phyloP scores from a whole-genome alignment of 2,797 vertebrate genomes.

The Botia almorhae region DNA sequence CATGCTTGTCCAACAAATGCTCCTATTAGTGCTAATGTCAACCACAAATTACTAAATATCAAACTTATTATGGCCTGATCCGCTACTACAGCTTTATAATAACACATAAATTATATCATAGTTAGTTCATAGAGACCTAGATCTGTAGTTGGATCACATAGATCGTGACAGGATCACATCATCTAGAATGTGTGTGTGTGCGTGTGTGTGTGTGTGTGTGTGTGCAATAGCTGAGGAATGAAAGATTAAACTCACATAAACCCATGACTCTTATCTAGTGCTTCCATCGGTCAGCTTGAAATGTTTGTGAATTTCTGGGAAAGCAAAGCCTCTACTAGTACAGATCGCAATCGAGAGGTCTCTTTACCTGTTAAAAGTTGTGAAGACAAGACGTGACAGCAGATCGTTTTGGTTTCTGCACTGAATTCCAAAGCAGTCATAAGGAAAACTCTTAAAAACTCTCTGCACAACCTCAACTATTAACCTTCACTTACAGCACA shows the following conservation, averaged over 20 bases:
- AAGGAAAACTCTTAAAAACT: neutral
- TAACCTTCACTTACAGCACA: slow-evolving; percentile 13
- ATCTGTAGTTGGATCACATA: neutral
- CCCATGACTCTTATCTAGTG: slow-evolving; percentile 38
- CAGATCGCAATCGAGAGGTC: slow-evolving; percentile 33
- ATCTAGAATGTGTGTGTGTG: neutral
- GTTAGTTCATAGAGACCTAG: neutral
- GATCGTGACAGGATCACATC: neutral
- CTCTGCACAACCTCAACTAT: neutral
- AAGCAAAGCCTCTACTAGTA: slow-evolving; percentile 29
- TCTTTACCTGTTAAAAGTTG: slow-evolving; percentile 23
- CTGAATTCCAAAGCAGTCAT: slow-evolving; percentile 14
- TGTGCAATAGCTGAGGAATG: slow-evolving; percentile 28
- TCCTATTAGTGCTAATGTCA: slow-evolving; percentile 65
- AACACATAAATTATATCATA: neutral
- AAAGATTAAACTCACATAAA: slow-evolving; percentile 46
- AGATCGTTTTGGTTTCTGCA: neutral
- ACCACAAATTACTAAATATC: slow-evolving; percentile 24
- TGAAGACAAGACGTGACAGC: neutral
- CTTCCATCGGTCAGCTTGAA: slow-evolving; percentile 22
- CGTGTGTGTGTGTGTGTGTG: neutral
- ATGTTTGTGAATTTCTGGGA: slow-evolving; percentile 35
- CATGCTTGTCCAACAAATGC: slow-evolving; percentile 72
- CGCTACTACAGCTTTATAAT: neutral
- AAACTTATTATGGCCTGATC: slow-evolving; percentile 24